Conservation (phyloP, 2,797 vertebrate species). For the Acipenser oxyrinchus region DNA sequence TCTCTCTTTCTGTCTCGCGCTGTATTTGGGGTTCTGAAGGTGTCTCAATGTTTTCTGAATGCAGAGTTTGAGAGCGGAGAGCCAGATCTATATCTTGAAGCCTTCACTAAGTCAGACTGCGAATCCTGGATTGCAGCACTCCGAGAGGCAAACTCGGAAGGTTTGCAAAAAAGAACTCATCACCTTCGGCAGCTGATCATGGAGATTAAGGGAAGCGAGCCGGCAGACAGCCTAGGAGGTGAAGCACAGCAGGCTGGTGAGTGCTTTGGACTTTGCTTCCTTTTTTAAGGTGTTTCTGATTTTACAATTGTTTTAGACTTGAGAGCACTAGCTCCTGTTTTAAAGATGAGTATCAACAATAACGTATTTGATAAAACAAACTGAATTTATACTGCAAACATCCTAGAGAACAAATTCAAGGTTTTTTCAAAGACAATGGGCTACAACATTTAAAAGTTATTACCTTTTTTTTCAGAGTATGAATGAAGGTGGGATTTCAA, state of each 20-base stretch:
- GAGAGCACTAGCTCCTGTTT: not conserved
- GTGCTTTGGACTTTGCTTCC: constrained; percentile 18
- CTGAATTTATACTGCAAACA: no score
- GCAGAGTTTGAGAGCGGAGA: constrained; percentile 44
- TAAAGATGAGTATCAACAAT: no score
- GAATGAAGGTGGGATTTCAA: not conserved
- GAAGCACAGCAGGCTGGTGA: constrained; percentile 45
- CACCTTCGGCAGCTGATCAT: constrained; percentile 41
- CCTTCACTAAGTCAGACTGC: constrained; percentile 28
- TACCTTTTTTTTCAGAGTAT: not conserved
- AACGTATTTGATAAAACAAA: no score
- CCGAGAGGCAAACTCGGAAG: constrained; percentile 31
- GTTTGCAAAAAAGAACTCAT: constrained; percentile 32
- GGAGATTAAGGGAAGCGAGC: constrained; percentile 60
- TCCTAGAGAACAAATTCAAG: no score
- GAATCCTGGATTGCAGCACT: constrained; percentile 32
- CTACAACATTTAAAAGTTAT: no score
- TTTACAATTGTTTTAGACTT: no score
- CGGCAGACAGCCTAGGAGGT: constrained; percentile 34
- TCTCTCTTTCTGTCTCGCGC: constrained; percentile 11
- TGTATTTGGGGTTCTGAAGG: constrained; percentile 18
- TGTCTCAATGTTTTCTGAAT: constrained; percentile 30
- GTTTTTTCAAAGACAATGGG: no score
- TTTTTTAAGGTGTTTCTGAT: not conserved
- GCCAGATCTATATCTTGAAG: constrained; percentile 35